A percentile compares a stretch with the other conserved stretches of the same genome.
These are phyloP conservation scores for Suricata suricatta DNA, from an alignment of 2,113 vertebrate genomes.

Conservation along the genomic window DNA sequence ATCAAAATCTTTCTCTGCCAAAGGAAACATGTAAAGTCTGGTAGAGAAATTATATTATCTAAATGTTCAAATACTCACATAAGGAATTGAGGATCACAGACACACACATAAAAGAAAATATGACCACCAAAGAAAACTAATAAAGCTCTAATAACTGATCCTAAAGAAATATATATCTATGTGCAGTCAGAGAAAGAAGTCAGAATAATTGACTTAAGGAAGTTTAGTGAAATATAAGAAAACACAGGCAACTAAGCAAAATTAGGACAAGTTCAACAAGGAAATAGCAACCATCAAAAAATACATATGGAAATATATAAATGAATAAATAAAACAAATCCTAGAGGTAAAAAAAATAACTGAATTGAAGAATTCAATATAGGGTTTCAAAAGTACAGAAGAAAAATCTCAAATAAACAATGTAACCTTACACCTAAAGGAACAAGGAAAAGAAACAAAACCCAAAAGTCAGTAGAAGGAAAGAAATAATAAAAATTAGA, in stretches of 20 bases:
- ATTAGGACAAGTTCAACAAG: background rate
- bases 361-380: background rate
- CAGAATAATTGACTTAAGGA: background rate
- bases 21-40: background rate
- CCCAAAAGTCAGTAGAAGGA: background rate
- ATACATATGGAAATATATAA: background rate
- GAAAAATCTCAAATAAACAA: background rate
- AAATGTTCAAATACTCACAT: background rate
- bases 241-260: background rate
- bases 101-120: background rate
- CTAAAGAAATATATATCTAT: background rate
- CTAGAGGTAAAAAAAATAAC: background rate
- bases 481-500: background rate
- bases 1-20: background rate
- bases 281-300: background rate
- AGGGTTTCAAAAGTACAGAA: background rate
- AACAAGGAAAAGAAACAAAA: background rate
- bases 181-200: background rate
- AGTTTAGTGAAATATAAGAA: background rate
- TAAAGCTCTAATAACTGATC: background rate
- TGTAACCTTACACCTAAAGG: background rate
- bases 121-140: background rate
- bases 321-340: background rate
- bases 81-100: background rate
- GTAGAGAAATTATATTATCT: background rate